Base-by-base conservation (phyloP, 2,797 vertebrate species). In the Catamblyrhynchus diadema region DNA sequence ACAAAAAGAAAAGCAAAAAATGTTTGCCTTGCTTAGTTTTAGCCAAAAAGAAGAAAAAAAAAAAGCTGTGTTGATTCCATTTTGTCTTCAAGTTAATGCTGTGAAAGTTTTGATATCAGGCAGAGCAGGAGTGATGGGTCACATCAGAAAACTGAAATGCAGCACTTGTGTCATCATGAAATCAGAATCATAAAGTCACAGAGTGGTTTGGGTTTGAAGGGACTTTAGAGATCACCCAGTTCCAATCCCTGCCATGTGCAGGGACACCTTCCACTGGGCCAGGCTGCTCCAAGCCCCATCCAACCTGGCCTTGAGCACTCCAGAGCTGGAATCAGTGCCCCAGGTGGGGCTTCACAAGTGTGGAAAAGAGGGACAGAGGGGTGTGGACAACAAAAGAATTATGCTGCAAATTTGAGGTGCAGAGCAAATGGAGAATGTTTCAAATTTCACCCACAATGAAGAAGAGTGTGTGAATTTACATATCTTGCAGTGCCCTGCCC, bases 391-490 rank as follows among this genome's bases (percentile, higher is more conserved):
- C 9, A 56, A 79, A 86, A 22, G 11, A 72, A 51, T 54, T 72
- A 24, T 1, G 8, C 10, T 33, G 33, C 7, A 14, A 61, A 62
- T 14, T 42, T 2, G 5, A 79, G 35, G 10, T 10, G 4, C 17
- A 73, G 32, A 72, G 16, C 4, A 69, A 65, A 41, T 1, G 6
- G 54, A 78, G 14, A 23, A 48, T 4, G 13, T 9, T 59, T 81
- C 12, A 47, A 41, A 79, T 66, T 5, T 19, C 32, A 25, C 16
- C 15, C 22, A 20, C 0, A 1, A 32, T 6, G 20, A 37, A 73
- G 27, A 15, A 45, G 8, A 50, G 1, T 2, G 11, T 0, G 5
- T n/a, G 14, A 7, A 14, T 33, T 91, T n/a, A 33, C 2, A 7
- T 6, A 8, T 27, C 59, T 25, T 61, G 8, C 15, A 48, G 9